phyloP scores from a whole-genome alignment of 2,888 invertebrate species.

The Drosophila mettleri region DNA sequence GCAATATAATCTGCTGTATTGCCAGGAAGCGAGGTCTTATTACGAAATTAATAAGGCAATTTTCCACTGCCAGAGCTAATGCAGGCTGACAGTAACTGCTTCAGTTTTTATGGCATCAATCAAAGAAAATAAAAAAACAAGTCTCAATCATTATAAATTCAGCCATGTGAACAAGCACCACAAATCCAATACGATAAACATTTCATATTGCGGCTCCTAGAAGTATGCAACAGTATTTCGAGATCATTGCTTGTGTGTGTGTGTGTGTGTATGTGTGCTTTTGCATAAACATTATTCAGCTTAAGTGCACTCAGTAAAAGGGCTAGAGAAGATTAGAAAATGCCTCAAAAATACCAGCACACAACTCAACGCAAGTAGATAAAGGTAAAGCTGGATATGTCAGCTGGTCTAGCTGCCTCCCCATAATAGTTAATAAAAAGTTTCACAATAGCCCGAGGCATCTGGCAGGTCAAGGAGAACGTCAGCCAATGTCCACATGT shows the following conservation, averaged over 20 bases:
- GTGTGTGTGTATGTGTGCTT: neutral
- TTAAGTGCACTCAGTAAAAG: neutral
- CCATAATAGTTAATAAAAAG: constrained; percentile 21
- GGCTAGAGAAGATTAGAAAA: neutral
- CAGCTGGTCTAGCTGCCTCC: constrained; percentile 8
- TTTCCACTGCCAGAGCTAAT: constrained; percentile 22
- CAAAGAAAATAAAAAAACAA: constrained; percentile 2
- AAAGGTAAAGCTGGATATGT: constrained; percentile 7
- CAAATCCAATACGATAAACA: neutral
- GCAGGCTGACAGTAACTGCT: constrained; percentile 13
- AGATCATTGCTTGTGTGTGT: neutral
- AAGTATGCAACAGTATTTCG: constrained; percentile 2
- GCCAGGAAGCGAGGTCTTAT: constrained; percentile 20
- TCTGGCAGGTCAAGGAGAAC: constrained; percentile 10
- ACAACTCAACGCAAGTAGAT: neutral
- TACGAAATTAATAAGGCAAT: constrained; percentile 43
- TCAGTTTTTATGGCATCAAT: constrained; percentile 23
- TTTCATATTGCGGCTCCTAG: neutral
- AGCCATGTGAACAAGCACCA: constrained; percentile 24
- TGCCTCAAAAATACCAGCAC: constrained; percentile 15
- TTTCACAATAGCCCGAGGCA: constrained; percentile 37
- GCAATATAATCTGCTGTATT: constrained; percentile 28
- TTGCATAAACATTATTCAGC: neutral
- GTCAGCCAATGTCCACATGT: neutral
- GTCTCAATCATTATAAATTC: constrained; percentile 34